Evolutionary conservation across 2,797 vertebrate species (phyloP), one percentile per base, ranked within the genome.

Genomic region (Notolabrus celidotus): DNA sequence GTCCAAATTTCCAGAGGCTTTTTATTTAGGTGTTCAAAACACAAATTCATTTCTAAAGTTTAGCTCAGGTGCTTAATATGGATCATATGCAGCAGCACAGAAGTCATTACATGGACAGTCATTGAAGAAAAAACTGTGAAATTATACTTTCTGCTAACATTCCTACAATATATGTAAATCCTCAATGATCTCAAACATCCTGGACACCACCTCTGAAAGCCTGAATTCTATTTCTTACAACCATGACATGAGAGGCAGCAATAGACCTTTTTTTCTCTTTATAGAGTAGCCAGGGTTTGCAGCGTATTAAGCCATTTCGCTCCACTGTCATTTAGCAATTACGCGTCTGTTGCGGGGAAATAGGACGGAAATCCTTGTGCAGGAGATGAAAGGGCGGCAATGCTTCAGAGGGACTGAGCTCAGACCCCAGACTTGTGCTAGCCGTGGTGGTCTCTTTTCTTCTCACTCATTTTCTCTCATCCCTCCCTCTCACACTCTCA

Each of bases 291-390:
- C 52, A 77, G 80, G 86, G 86, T 92, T 91, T 86, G 74, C 63
- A 61, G 78, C 20, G 60, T 63, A 91, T 91, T 88, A 88, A 88
- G 82, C 73, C 79, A 76, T 88, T 89, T 85, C 74, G 85, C 87
- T 83, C 79, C 91, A 85, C 80, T 82, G 80, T 92, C 89, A 87
- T 89, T 92, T 86, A 75, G 74, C 83, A 89, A 88, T 92, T 82
- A 84, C 59, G 62, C 65, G 79, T 92, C 73, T 78, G 84, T 61
- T 73, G 73, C 69, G 71, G 68, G 88, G 87, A 88, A 89, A 88
- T 84, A 54, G 83, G 80, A 87, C 12, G 66, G 85, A 92, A 85
- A 91, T 90, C 86, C 90, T 87, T 53, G 43, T 67, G 45, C 60
- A 71, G 66, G 65, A 88, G 89, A 92, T 92, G 87, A 92, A 93